phyloP scores from a whole-genome alignment of 2,113 vertebrate genomes.

The Menidia beryllina region DNA sequence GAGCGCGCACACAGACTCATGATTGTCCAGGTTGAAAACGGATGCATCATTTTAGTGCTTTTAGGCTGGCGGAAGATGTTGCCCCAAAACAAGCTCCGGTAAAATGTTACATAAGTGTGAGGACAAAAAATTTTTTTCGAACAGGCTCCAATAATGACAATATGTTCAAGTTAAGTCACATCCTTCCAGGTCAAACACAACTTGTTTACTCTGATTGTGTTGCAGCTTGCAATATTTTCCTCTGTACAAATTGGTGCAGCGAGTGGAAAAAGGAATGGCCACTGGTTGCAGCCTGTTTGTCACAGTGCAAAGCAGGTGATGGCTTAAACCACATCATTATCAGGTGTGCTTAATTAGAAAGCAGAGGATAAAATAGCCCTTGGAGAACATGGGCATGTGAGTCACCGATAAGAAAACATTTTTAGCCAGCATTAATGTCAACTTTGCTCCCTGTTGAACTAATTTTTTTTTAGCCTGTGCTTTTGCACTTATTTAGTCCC shows the following conservation, averaged over 20 bases:
- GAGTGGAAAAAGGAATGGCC: slow-evolving; percentile 30
- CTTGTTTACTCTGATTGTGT: slow-evolving; percentile 16
- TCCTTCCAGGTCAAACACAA: neutral
- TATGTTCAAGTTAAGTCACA: slow-evolving; percentile 10
- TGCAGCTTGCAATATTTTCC: slow-evolving; percentile 17
- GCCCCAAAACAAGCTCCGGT: slow-evolving; percentile 21
- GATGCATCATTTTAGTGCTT: slow-evolving; percentile 49
- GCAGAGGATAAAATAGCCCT: slow-evolving; percentile 38
- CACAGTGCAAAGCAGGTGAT: slow-evolving; percentile 24
- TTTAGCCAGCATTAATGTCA: slow-evolving; percentile 41
- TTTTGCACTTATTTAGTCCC: slow-evolving; percentile 44
- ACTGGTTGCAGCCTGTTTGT: slow-evolving; percentile 54
- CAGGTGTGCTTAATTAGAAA: slow-evolving; percentile 61
- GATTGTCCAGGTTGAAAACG: slow-evolving; percentile 46
- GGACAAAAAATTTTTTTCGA: slow-evolving; percentile 30
- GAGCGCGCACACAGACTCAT: slow-evolving; percentile 29
- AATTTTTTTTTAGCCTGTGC: slow-evolving; percentile 30
- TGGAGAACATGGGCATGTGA: slow-evolving; percentile 53
- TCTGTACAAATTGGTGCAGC: slow-evolving; percentile 3
- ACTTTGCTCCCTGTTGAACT: slow-evolving; percentile 24
- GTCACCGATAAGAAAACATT: slow-evolving; percentile 47
- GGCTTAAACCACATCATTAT: slow-evolving; percentile 13
- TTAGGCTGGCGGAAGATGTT: slow-evolving; percentile 30
- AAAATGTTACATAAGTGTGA: slow-evolving; percentile 40
- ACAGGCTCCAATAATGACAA: slow-evolving; percentile 7